These are phyloP conservation scores for Osedax fenrisi DNA, from an alignment of 2,888 invertebrate genomes.

Conservation along the genomic window DNA sequence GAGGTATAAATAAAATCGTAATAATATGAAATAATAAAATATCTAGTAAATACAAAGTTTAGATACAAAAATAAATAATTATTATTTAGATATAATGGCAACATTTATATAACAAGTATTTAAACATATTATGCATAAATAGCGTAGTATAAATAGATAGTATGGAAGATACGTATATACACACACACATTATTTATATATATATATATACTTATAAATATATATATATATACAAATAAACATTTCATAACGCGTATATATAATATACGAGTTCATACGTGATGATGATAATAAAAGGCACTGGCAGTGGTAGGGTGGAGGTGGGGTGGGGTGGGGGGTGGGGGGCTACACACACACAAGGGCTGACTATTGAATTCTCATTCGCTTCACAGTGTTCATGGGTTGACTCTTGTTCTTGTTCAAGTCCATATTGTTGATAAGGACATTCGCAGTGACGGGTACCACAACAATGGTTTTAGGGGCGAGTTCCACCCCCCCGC, in stretches of 20 bases:
- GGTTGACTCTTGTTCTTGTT: background rate
- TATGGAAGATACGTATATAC: no score
- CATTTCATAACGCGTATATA: background rate
- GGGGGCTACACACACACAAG: no score
- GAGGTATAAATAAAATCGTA: background rate
- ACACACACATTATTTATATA: background rate
- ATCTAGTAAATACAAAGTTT: no score
- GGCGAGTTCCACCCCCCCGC: conserved; percentile 6
- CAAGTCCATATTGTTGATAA: background rate
- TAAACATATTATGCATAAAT: background rate
- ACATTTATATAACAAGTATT: no score
- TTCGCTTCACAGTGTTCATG: background rate
- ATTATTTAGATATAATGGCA: no score
- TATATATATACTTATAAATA: background rate
- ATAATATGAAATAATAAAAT: background rate
- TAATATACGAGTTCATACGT: background rate
- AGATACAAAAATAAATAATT: no score
- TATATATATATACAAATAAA: background rate
- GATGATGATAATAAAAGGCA: background rate
- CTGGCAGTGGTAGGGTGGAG: background rate
- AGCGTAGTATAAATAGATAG: no score
- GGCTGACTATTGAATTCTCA: background rate
- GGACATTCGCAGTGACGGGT: conserved; percentile 29
- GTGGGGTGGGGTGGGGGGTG: no score
- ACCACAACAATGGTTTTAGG: conserved; percentile 35